Evolutionary conservation across 2,888 invertebrate species (phyloP).

Genomic region (Phania funesta): DNA sequence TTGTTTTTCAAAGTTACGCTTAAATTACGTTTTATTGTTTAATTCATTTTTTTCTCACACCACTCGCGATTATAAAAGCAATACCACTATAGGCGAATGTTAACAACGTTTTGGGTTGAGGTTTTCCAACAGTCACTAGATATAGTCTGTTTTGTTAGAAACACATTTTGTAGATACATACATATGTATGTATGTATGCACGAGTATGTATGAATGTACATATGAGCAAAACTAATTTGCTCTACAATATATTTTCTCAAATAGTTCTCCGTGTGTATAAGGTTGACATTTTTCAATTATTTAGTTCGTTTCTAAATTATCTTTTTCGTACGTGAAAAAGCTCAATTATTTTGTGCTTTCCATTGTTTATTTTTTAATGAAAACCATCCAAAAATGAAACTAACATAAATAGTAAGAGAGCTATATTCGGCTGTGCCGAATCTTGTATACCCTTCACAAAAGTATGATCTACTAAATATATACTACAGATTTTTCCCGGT

Average conservation of each 20-base stretch:
- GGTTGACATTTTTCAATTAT: neutral
- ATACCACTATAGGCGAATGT: slow-evolving; percentile 55
- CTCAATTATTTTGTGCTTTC: slow-evolving; percentile 19
- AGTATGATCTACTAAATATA: too few relatives aligned
- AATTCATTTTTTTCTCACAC: slow-evolving; percentile 29
- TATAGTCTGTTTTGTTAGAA: slow-evolving; percentile 28
- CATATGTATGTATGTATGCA: too few relatives aligned
- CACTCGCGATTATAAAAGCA: neutral
- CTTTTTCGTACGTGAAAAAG: slow-evolving; percentile 28
- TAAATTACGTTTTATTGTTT: slow-evolving; percentile 6
- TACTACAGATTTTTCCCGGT: too few relatives aligned
- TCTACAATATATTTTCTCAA: slow-evolving; percentile 21
- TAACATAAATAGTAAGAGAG: slow-evolving; percentile 1
- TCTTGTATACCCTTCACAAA: too few relatives aligned
- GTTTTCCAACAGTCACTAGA: slow-evolving; percentile 54
- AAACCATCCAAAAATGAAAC: neutral
- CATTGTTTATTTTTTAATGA: slow-evolving; percentile 59
- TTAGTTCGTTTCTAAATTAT: neutral
- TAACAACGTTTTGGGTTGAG: slow-evolving; percentile 63
- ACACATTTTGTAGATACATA: neutral
- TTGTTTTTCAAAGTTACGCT: slow-evolving; percentile 7
- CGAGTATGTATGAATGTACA: neutral
- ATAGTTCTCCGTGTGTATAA: neutral
- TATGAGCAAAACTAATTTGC: slow-evolving; percentile 10
- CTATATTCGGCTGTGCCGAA: too few relatives aligned